Base-by-base conservation (phyloP, 2,888 invertebrate genomes). In the Tachina grossa region DNA sequence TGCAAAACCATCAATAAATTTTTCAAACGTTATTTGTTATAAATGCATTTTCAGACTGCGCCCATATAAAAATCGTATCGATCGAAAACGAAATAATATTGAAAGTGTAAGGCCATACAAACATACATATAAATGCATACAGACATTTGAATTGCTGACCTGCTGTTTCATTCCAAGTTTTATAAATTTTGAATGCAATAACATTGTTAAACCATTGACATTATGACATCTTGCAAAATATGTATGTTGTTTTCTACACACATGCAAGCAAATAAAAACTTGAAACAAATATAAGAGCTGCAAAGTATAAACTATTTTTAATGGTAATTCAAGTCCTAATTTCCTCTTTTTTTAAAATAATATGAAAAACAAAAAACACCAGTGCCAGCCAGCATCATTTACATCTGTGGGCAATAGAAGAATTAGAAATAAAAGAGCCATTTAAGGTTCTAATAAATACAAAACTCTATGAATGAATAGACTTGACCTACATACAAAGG, bases 151-250 rank as follows among this genome's bases (percentile, higher is more conserved):
- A 69, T 59, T 59, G 41, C 53, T 53, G 57, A 49, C 78, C 69
- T 61, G 49, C 22, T 69, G 51, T 59, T 19, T 13, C 43, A 22
- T n/a, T 13, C 53, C 22, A 45, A 75, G 9, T 53, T 63, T 69
- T 61, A 61, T 78, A 13, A 22, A 53, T 76, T 16, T 68, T 51
- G 39, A 78, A n/a, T 39, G 51, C 78, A 78, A 69, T 53, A 61
- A 69, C 61, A 69, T 78, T 78, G 69, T 78, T 69, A 51, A 69
- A 51, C 53, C 51, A 78, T 68, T 78, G 61, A 61, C 78, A 69
- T 78, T 78, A 66, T 78, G 69, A 78, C 61, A 78, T 78, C 68
- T 61, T 78, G 65, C 39, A 53, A 66, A 76, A 43, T 43, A 10
- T 39, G 53, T 55, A 55, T 66, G n/a, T n/a, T n/a, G n/a, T n/a